These are phyloP conservation scores for Volucella inflata DNA, from an alignment of 2,888 invertebrate genomes.

Conservation along the genomic window DNA sequence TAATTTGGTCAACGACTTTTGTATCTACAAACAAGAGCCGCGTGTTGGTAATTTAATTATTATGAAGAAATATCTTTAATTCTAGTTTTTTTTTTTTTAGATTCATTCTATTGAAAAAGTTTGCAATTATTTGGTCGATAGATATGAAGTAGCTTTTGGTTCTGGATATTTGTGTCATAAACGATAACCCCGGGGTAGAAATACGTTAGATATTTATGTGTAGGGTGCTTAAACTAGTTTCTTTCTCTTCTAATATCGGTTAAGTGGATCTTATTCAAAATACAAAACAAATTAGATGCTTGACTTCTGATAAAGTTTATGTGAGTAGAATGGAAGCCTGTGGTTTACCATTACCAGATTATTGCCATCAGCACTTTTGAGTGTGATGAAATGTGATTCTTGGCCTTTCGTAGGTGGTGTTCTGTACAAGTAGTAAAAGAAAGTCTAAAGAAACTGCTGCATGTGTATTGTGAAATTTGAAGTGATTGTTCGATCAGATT, in stretches of 20 bases:
- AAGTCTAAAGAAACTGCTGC: no score
- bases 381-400: neutral
- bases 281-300: constrained; percentile 20
- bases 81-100: neutral
- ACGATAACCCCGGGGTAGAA: constrained; percentile 18
- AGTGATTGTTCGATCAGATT: no score
- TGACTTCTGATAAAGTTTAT: constrained; percentile 6
- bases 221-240: constrained; percentile 44
- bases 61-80: constrained; percentile 1
- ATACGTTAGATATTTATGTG: neutral
- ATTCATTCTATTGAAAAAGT: neutral
- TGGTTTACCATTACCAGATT: constrained; percentile 22
- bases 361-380: neutral
- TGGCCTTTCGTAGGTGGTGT: no score
- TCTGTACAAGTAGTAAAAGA: no score
- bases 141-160: constrained; percentile 16
- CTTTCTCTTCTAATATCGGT: constrained; percentile 33
- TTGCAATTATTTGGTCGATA: constrained; percentile 3
- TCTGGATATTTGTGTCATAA: constrained; percentile 6
- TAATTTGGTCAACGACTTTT: constrained; percentile 65
- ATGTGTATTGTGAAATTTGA: no score
- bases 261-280: constrained; percentile 37
- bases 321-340: neutral
- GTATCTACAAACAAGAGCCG: neutral
- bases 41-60: constrained; percentile 24